Base-by-base conservation (phyloP, 2,888 invertebrate species). In the Oasisia sp. region DNA sequence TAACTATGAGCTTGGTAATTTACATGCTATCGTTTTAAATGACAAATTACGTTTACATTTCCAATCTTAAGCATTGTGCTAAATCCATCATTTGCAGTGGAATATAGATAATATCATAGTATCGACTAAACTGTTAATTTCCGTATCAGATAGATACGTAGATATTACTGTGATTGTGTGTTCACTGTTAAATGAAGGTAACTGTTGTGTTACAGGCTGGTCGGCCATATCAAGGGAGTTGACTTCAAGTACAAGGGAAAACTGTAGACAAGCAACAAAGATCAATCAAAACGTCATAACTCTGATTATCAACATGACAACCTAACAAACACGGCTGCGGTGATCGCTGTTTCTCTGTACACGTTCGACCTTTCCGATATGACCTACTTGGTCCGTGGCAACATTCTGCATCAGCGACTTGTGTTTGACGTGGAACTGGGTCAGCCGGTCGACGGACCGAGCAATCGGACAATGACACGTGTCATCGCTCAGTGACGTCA, bases 181-280 rank as follows among this genome's bases (percentile, higher is more conserved):
- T 19, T 74, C 74, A 19, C 27, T 74, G 74, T 74, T 27, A 74
- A 74, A 0, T 8, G 27, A 19, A 74, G 27, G 14, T 74, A 74
- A 19, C 14, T 74, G 4, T n/a, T 74, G 7, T 74, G 27, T 27
- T 74, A 3, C 91, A 93, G 93, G 92, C 91, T 93, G 58, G 93
- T 93, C 38, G 91, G 92, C 92, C 93, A 93, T 50, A 93, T 92
- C 92, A 92, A 92, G 89, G 91, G 32, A 32, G 92, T 91, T 14
- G 93, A 93, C 91, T 93, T 93, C 74, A 92, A 93, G 56, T 93
- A 92, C 92, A 93, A 93, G 32, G 92, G 92, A 74, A 92, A 93
- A 90, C 91, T 93, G 92, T 92, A 92, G 74, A 74, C 19, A 74
- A 74, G 9, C 12, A 50, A 1, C 50, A 50, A 50, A 50, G 50